Evolutionary conservation across 2,797 vertebrate genomes (phyloP), one percentile per base, ranked within the genome.

Genomic region (Cirrhinus mrigala): DNA sequence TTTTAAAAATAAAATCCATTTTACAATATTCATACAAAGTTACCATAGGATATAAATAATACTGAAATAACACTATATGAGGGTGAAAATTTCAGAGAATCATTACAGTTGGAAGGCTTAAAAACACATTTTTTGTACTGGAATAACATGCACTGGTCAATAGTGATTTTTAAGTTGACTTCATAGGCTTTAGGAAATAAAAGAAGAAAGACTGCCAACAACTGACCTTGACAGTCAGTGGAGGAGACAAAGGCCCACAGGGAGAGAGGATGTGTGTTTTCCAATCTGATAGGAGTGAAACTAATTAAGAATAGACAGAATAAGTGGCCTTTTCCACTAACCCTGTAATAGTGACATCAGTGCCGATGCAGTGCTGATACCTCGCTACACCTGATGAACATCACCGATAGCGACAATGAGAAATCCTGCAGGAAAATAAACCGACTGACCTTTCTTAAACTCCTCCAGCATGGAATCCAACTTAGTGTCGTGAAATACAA

Each of bases 401-500:
- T 37, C 33, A 37, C 33, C 20, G 20, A 70, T 7, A 70, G 22
- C 7, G 68, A 46, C 37, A 74, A 74, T 74, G 46, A 50, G 40
- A 46, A 71, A 24, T 5, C 1, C 71, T 50, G 46, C 12, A 58
- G 12, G 20, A 15, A 14, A 37, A 58, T 8, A 81, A 4, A 52
- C 4, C 0, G 0, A 64, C 58, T 48, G 0, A 58, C 94, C 98
- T 95, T 99, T 98, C 89, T 99, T 99, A 92, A 99, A 99, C 94
- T 99, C 98, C 93, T 99, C 98, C 93, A 99, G 91, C 97, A 99
- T 99, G 88, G 97, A 95, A 0, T 99, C 98, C 94, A 99, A 90
- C 93, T 98, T 99, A 89, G 98, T 99, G 93, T 99, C 98, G 0
- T 98, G 97, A 94, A 99, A 99, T 24, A 99, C 97, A 0, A 99